A percentile compares a stretch with the other conserved stretches of the same genome.
Evolutionary conservation across 1,140 invertebrate genomes (phyloP).

Genomic region (Mamestra configurata): DNA sequence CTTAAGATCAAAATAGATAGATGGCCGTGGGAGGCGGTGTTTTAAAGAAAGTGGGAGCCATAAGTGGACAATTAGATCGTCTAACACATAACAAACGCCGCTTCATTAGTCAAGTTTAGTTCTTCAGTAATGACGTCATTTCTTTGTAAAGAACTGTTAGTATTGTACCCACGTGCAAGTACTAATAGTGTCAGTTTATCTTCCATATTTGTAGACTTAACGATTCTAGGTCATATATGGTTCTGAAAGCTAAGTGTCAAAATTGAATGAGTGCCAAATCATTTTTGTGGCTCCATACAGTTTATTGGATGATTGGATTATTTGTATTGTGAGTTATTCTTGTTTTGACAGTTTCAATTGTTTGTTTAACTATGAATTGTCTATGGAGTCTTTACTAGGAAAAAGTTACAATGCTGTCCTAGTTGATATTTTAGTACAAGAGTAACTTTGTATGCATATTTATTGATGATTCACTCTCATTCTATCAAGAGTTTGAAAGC

Average conservation of each 20-base stretch:
- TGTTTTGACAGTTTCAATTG: slow-evolving; percentile 13
- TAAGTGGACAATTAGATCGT: slow-evolving; percentile 36
- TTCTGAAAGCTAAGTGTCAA: slow-evolving; percentile 16
- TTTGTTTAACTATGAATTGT: slow-evolving; percentile 1
- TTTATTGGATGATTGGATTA: slow-evolving; percentile 39
- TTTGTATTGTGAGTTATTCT: slow-evolving; percentile 19
- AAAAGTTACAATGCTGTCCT: background rate
- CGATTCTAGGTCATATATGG: slow-evolving; percentile 5
- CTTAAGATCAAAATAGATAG: slow-evolving; percentile 4
- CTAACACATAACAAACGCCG: slow-evolving; percentile 3
- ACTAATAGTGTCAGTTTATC: slow-evolving; percentile 1
- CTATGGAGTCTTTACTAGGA: background rate
- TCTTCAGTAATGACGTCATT: background rate
- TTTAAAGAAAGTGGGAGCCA: slow-evolving; percentile 23
- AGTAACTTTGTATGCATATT: background rate
- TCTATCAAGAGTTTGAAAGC: background rate
- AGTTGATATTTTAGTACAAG: background rate
- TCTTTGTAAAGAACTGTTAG: background rate
- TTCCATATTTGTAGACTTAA: background rate
- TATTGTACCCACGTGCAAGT: slow-evolving; percentile 1
- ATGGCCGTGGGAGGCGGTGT: slow-evolving; percentile 26
- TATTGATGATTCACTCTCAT: background rate
- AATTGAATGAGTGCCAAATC: slow-evolving; percentile 40
- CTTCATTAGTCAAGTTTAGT: slow-evolving; percentile 5
- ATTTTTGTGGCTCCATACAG: slow-evolving; percentile 8